Evolutionary conservation across 2,797 vertebrate genomes (phyloP), one percentile per base, ranked within the genome.

Genomic region (Discoglossus pictus): DNA sequence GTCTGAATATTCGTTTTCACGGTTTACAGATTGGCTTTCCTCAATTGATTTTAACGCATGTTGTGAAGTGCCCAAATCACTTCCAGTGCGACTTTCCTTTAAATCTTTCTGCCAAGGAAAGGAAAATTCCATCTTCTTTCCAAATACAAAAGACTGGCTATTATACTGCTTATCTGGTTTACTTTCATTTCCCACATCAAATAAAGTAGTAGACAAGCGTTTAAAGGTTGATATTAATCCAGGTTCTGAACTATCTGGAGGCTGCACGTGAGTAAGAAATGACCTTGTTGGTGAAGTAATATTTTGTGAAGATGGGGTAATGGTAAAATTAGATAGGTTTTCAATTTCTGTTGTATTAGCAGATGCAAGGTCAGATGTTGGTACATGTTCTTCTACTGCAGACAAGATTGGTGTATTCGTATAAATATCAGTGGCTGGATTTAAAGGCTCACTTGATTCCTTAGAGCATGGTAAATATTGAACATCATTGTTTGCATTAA

Each of bases 191-290:
- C 69, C 61, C 61, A 80, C 90, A 69, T 96, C 92, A 89, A 96
- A 96, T 0, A 98, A 73, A 46, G 84, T 75, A 1, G 85, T 83
- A 74, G 96, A 98, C 39, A 99, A 77, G 10, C 88, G 92, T 84
- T 93, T 96, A 56, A 97, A 87, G 68, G 92, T 88, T 48, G 91
- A 93, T 62, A 94, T 83, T 0, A 97, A 81, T 24, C 90, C 79
- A 79, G 82, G 68, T 60, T 80, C 82, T 40, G 61, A 0, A 75
- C 64, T 75, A 42, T 80, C 81, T 43, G 86, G 72, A 69, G 82
- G 18, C 15, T 80, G 69, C 43, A 86, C 73, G 20, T 86, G 78
- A 15, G 92, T 92, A 84, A 98, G 95, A 12, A 97, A 79, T 12
- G 92, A 94, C 35, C 91, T 90, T 67, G 94, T 76, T 9, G 92